phyloP scores from a whole-genome alignment of 2,888 invertebrate genomes.

The Noctuana brunneofusca region DNA sequence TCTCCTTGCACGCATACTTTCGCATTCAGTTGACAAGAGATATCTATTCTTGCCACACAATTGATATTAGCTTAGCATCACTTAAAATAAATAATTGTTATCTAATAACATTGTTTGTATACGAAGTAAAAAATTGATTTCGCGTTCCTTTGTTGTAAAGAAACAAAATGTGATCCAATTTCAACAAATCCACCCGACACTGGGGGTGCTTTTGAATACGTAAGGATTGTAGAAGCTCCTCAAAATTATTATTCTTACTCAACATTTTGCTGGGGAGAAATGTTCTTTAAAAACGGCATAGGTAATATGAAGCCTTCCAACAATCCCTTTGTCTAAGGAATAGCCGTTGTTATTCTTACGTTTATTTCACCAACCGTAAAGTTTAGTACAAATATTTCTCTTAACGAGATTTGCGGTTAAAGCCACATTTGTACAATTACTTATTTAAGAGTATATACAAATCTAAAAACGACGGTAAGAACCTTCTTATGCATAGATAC shows the following conservation, averaged over 20 bases:
- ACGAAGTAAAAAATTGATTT: slow-evolving; percentile 37
- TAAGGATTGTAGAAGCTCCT: slow-evolving; percentile 44
- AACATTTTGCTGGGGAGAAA: slow-evolving; percentile 29
- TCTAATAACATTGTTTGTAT: slow-evolving; percentile 18
- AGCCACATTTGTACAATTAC: background rate
- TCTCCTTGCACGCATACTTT: slow-evolving; percentile 12
- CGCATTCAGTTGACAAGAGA: slow-evolving; percentile 7
- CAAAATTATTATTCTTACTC: slow-evolving; percentile 34
- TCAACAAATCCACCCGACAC: slow-evolving; percentile 54
- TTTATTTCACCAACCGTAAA: slow-evolving; percentile 10
- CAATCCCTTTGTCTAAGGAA: slow-evolving; percentile 20
- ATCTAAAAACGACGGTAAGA: too few relatives aligned
- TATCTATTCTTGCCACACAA: too few relatives aligned
- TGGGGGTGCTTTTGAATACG: slow-evolving; percentile 44
- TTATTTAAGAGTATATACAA: slow-evolving; percentile 7
- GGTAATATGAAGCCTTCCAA: slow-evolving; percentile 8
- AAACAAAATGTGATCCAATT: slow-evolving; percentile 64
- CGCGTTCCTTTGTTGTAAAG: slow-evolving; percentile 49
- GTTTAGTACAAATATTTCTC: slow-evolving; percentile 11
- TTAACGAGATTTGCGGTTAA: slow-evolving; percentile 4
- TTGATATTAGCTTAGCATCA: too few relatives aligned
- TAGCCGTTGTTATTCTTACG: slow-evolving; percentile 20
- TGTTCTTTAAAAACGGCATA: slow-evolving; percentile 12
- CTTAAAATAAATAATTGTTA: too few relatives aligned
- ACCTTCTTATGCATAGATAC: too few relatives aligned